Evolutionary conservation across 2,888 invertebrate genomes (phyloP), one percentile per base, ranked within the genome.

Genomic region (Thyatira batis): DNA sequence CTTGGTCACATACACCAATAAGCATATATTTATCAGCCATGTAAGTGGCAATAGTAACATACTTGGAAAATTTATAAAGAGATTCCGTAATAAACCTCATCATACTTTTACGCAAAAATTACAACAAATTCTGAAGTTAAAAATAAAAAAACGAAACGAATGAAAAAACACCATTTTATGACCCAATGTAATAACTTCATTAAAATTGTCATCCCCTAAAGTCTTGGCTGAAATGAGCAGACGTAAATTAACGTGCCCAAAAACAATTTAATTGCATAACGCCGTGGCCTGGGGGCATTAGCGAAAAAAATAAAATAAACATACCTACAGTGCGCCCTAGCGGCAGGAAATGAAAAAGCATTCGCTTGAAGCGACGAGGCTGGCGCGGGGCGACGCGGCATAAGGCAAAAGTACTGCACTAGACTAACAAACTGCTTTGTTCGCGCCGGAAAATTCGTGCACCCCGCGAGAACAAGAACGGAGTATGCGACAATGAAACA

Each of bases 401-500:
- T 69, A 72, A 72, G 69, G 67, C 74, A 69, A 73, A 75, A 79
- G 77, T 74, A 73, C 73, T 76, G 79, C 76, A 74, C 82, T 84
- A 84, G 82, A 74, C 82, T 84, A 84, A 83, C 84, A 82, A 84
- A 84, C 82, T 77, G 80, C 82, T 84, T 84, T 84, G 84, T 85
- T 79, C 76, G 69, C 59, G 54, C 60, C 59, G 59, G 68, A 48
- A 48, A 27, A 48, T 27, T 27, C 48, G 17, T 17, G 17, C 17
- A 8, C 10, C 48, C 28, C 27, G 13, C 5, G 13, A 23, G 20
- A 20, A n/a, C 17, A 17, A 20, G 10, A 48, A 48, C 11, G 5
- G 3, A 20, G 48, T 48, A 48, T 20, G 21, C 21, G 23, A 11
- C 23, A 45, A 45, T 33, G 8, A 10, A n/a, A 8, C 11, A 33